These are phyloP conservation scores for Caenorhabditis sinica DNA, from an alignment of 2,888 invertebrate genomes.

Conservation along the genomic window DNA sequence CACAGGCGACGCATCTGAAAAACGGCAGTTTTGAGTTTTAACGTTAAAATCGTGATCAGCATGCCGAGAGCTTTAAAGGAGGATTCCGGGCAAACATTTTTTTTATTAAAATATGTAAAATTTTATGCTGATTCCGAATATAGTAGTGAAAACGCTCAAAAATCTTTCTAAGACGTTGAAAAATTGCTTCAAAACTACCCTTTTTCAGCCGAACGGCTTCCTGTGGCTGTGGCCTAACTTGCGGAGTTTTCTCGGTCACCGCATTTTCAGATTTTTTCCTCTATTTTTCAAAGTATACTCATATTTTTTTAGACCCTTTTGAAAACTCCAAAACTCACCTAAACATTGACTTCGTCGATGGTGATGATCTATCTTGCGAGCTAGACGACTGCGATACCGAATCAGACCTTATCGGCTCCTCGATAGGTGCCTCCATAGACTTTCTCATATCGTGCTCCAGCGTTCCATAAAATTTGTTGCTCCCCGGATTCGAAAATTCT, in stretches of 20 bases:
- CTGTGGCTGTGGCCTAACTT: too few species aligned
- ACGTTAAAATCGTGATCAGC: background rate
- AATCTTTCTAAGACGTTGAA: too few species aligned
- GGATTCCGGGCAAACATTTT: too few species aligned
- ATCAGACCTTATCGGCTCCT: slow-evolving; percentile 28
- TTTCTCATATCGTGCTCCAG: slow-evolving; percentile 34
- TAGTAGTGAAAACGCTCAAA: background rate
- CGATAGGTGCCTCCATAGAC: slow-evolving; percentile 33
- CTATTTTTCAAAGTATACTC: too few species aligned
- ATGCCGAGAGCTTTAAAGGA: background rate
- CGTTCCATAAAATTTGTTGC: slow-evolving; percentile 21
- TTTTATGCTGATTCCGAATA: background rate
- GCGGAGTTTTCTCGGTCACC: too few species aligned
- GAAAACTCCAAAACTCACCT: slow-evolving; percentile 15
- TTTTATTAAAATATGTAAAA: background rate
- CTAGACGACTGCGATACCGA: slow-evolving; percentile 48
- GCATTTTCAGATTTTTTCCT: too few species aligned
- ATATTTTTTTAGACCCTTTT: too few species aligned
- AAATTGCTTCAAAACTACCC: too few species aligned
- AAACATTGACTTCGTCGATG: slow-evolving; percentile 1
- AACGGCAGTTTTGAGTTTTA: background rate
- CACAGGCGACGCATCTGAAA: slow-evolving; percentile 63
- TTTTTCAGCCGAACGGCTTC: too few species aligned
- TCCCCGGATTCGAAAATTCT: too few species aligned
- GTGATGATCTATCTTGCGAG: slow-evolving; percentile 31